Evolutionary conservation across 2,888 invertebrate species (phyloP), one percentile per base, ranked within the genome.

Genomic region (Allolobophora icterica): DNA sequence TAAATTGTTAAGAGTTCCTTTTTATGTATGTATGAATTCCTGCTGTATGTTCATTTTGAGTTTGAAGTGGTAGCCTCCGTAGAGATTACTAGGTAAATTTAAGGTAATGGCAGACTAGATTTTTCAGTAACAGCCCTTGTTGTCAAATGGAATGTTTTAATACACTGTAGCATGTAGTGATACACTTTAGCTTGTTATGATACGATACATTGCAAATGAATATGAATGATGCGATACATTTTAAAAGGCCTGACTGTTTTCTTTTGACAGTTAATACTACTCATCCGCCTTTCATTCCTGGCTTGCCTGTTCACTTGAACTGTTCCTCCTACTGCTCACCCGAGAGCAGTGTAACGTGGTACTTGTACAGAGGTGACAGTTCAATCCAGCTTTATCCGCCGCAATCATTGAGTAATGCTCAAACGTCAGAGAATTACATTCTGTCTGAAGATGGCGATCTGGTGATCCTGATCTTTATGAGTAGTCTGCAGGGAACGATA

Each of bases 221-320:
- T 52, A 24, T 24, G 4, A 42, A 52, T 52, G n/a, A 11, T 71
- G 71, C n/a, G 0, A 71, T 45, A 45, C n/a, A 17, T 11, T 52
- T 1, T 24, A 24, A 24, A 1, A 52, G 24, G 8, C 2, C 17
- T 11, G 17, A 52, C 52, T 87, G 34, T 87, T 34, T 87, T 30
- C 35, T 87, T 19, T 87, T 87, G 30, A 34, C 19, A 87, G 87
- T 87, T 87, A n/a, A 4, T 35, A 35, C 87, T 38, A 21, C 35
- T 21, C 38, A 34, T 35, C 38, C 6, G 34, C 38, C 38, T 87
- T 87, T 34, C 38, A 87, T 87, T 38, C 87, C 87, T 35, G 87
- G 87, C 21, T 24, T 87, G 87, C n/a, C 87, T 34, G 87, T 87
- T 87, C 87, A 87, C 38, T 87, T 87, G 34, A 87, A 34, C 38